Evolutionary conservation across 2,888 invertebrate genomes (phyloP), one percentile per base, ranked within the genome.

Genomic region (Steinernema hermaphroditum): DNA sequence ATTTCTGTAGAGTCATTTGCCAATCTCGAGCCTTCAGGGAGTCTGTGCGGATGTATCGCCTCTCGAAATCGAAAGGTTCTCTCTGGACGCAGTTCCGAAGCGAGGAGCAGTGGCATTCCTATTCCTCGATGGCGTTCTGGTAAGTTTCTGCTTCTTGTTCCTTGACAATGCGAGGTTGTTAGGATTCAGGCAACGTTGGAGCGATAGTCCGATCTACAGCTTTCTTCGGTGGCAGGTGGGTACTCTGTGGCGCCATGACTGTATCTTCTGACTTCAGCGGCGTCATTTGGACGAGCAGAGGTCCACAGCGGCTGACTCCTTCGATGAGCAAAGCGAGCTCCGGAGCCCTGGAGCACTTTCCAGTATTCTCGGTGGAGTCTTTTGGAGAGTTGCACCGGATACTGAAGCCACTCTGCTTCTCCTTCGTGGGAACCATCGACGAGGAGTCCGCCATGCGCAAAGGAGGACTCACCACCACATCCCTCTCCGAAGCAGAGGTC

Each of bases 241-340:
- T 14, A 19, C 27, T 54, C 27, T 24, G 54, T 16, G 54, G 54
- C 24, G 16, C 27, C 27, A 4, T 54, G n/a, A n/a, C n/a, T n/a
- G n/a, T n/a, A n/a, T n/a, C n/a, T n/a, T n/a, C n/a, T n/a, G n/a
- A n/a, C 6, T 54, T 54, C 27, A 54, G 54, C 27, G 54, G 54
- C 24, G 16, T 54, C 27, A 4, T 54, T 2, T 54, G 54, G 54
- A n/a, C 46, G 19, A 19, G 24, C 9, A 54, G 24, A 24, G 78
- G 79, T 16, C 80, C 80, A 16, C 73, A 74, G 22, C 14, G 46
- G 1, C 73, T 80, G n/a, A 80, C 80, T 43, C 77, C 78, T 0
- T 73, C 74, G 9, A 80, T 80, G 78, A 78, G 77, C 73, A 78
- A 78, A 46, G 75, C 80, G 1, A 77, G 77, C 0, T 77, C 76